Evolutionary conservation across 2,797 vertebrate genomes (phyloP).

Genomic region (Austrolebias charrua): DNA sequence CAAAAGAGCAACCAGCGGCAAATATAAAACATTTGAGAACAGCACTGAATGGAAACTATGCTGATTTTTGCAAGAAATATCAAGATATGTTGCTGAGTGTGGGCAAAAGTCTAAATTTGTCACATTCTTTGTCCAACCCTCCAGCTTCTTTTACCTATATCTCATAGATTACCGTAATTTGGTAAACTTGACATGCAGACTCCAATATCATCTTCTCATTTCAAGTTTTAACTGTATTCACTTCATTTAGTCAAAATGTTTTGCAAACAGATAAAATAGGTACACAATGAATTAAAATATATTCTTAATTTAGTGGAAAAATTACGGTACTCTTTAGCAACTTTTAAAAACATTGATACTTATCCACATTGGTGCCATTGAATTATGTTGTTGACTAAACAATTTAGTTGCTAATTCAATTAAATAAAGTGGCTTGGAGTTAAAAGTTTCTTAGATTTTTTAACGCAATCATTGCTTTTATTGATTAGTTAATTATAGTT

Average conservation of each 20-base stretch:
- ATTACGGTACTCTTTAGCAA: no score
- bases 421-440: no score
- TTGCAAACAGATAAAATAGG: neutral
- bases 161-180: conserved; percentile 19
- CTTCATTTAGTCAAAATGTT: neutral
- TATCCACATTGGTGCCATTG: no score
- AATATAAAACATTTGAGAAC: conserved; percentile 19
- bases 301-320: no score
- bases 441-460: no score
- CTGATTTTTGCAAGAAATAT: conserved; percentile 5
- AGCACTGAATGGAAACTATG: conserved; percentile 12
- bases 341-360: no score
- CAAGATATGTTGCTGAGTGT: no score
- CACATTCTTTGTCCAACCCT: conserved; percentile 19
- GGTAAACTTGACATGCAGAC: conserved; percentile 14
- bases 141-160: conserved; percentile 16
- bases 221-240: neutral
- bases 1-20: conserved; percentile 7
- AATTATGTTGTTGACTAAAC: no score
- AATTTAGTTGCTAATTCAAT: no score
- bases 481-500: no score
- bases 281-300: no score
- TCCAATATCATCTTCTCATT: neutral
- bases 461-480: no score
- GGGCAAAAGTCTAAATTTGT: conserved; percentile 5